A percentile compares a stretch with the other conserved stretches of the same genome.
Evolutionary conservation across 2,888 invertebrate species (phyloP).

Genomic region (Leptopterna dolabrata): DNA sequence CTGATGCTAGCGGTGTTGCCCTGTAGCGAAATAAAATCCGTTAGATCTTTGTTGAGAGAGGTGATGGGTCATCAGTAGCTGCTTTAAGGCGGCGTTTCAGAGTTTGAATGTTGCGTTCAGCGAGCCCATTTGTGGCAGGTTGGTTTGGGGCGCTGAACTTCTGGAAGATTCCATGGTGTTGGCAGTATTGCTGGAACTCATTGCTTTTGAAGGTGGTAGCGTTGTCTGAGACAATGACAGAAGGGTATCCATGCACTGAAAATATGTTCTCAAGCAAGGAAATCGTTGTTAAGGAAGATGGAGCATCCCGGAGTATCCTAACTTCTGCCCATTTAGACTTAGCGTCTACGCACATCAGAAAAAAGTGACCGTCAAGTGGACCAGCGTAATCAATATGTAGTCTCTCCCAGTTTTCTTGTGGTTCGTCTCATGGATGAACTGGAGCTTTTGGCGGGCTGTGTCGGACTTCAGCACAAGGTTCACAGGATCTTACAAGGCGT

Average conservation of each 20-base stretch:
- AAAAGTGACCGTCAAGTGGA: conserved; percentile 12
- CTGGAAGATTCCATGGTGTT: conserved; percentile 48
- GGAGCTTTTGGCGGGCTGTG: conserved; percentile 59
- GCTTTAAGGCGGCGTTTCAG: conserved; percentile 34
- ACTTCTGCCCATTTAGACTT: conserved; percentile 59
- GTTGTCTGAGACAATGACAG: conserved; percentile 58
- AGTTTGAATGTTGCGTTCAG: conserved; percentile 37
- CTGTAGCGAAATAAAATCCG: conserved; percentile 24
- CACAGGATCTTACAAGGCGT: conserved; percentile 54
- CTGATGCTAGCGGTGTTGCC: conserved; percentile 52
- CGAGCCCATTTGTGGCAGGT: conserved; percentile 46
- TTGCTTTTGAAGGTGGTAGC: conserved; percentile 45
- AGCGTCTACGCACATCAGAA: conserved; percentile 44
- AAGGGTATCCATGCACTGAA: conserved; percentile 58
- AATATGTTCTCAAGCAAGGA: conserved; percentile 57
- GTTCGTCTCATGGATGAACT: conserved; percentile 63
- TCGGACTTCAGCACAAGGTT: conserved; percentile 18
- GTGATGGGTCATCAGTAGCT: conserved; percentile 57
- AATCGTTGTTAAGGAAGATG: conserved; percentile 61
- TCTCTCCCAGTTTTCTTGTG: conserved; percentile 57
- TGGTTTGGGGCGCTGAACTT: conserved; percentile 42
- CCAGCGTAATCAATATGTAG: conserved; percentile 35
- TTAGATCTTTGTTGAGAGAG: conserved; percentile 41
- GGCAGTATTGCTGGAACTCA: conserved; percentile 61
- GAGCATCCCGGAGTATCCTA: conserved; percentile 44